Percentiles rank a stretch among this genome's conserved stretches.
Conservation (phyloP, 2,113 vertebrate genomes). For the Pogona vitticeps region DNA sequence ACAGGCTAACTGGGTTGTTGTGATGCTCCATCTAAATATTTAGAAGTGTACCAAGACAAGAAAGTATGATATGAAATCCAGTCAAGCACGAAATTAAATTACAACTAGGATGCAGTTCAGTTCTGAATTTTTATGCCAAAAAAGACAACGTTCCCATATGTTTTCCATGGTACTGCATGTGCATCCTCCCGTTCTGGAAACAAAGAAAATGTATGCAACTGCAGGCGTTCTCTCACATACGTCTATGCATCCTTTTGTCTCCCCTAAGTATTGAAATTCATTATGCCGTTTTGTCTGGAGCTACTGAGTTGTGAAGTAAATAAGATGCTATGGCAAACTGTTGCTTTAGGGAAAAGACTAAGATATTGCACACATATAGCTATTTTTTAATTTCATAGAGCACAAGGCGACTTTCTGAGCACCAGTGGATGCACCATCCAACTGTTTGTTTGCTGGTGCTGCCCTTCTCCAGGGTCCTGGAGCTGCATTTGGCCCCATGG, state of each 20-base stretch:
- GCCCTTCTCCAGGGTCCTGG: too few species aligned
- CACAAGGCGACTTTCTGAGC: too few species aligned
- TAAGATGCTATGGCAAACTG: constrained; percentile 11
- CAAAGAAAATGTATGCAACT: not conserved
- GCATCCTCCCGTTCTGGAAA: constrained; percentile 30
- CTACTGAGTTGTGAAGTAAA: not conserved
- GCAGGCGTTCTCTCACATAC: constrained; percentile 3
- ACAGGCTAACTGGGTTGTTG: not conserved
- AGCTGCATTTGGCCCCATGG: too few species aligned
- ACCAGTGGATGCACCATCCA: too few species aligned
- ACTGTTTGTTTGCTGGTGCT: too few species aligned
- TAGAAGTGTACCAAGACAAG: constrained; percentile 46
- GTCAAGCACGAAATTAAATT: constrained; percentile 66
- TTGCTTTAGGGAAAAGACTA: not conserved
- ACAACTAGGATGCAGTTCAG: constrained; percentile 36
- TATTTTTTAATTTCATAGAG: not conserved
- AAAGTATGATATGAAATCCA: constrained; percentile 52
- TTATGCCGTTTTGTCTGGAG: constrained; percentile 33
- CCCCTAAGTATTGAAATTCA: constrained; percentile 24
- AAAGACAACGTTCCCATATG: constrained; percentile 5
- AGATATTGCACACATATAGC: not conserved
- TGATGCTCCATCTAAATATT: constrained; percentile 37
- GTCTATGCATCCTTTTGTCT: not conserved
- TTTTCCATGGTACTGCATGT: constrained; percentile 38
- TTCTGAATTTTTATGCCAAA: constrained; percentile 45